phyloP scores from a whole-genome alignment of 1,140 invertebrate genomes.

The Drosophila murphyi region DNA sequence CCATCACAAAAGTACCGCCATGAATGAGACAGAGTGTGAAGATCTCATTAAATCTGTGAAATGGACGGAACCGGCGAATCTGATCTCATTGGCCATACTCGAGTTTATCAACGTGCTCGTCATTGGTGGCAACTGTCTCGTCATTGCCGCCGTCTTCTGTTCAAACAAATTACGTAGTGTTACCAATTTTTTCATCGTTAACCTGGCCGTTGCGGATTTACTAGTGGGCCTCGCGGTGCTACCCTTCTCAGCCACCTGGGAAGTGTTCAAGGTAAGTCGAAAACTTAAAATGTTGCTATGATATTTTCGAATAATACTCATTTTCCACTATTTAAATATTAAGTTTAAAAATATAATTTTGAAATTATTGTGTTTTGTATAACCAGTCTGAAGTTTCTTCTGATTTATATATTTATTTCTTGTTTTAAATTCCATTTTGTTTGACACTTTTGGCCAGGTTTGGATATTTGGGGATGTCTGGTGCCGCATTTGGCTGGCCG shows the following conservation, averaged over 20 bases:
- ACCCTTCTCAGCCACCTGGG: conserved; percentile 94
- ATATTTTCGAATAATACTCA: too few species aligned
- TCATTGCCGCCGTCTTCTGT: conserved; percentile 95
- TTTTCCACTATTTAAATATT: neutral
- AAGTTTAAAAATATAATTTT: neutral
- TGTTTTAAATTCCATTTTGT: conserved; percentile 66
- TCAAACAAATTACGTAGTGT: conserved; percentile 94
- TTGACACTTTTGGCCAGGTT: conserved; percentile 86
- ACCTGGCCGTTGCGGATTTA: conserved; percentile 95
- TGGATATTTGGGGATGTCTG: conserved; percentile 97
- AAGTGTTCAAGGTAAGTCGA: conserved; percentile 91
- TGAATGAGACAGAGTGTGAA: conserved; percentile 91
- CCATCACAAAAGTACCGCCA: conserved; percentile 83
- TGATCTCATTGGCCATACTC: conserved; percentile 91
- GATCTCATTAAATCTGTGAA: conserved; percentile 90
- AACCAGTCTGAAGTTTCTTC: too few species aligned
- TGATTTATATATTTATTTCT: neutral
- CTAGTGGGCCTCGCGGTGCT: conserved; percentile 96
- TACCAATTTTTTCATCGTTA: conserved; percentile 97
- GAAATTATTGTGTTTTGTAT: too few species aligned
- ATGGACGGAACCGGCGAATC: conserved; percentile 90
- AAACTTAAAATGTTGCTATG: too few species aligned
- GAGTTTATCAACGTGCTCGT: conserved; percentile 94
- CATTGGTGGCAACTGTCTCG: conserved; percentile 94
- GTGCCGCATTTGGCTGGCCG: conserved; percentile 96